A percentile compares a stretch with the other conserved stretches of the same genome.
Conservation (phyloP, 2,888 invertebrate species). For the Eilema sororculum region DNA sequence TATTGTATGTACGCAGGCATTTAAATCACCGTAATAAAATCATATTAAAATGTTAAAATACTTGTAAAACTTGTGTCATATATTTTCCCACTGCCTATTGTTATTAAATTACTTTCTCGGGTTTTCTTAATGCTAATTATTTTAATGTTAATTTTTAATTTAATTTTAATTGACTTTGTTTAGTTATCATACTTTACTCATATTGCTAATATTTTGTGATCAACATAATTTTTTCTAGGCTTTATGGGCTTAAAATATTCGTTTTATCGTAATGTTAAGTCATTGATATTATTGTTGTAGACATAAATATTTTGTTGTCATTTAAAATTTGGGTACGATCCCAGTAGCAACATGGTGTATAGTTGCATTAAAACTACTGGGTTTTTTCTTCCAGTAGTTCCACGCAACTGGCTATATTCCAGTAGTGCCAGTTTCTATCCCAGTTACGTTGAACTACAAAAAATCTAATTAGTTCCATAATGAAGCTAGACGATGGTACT, state of each 20-base stretch:
- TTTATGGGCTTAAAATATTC: not conserved
- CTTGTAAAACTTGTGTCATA: not conserved
- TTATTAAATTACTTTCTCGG: not conserved
- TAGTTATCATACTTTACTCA: not conserved
- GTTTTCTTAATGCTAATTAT: not conserved
- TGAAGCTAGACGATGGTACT: too few relatives aligned
- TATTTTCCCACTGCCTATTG: not conserved
- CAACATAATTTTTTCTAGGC: not conserved
- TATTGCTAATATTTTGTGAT: not conserved
- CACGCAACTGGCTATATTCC: too few relatives aligned
- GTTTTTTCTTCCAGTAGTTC: too few relatives aligned
- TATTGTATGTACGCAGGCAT: not conserved
- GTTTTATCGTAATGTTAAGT: not conserved
- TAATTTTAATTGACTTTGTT: not conserved
- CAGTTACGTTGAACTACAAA: too few relatives aligned
- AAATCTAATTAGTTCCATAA: too few relatives aligned
- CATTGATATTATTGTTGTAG: not conserved
- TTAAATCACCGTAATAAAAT: not conserved
- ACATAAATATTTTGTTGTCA: too few relatives aligned
- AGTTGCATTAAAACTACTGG: too few relatives aligned
- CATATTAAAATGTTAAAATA: not conserved
- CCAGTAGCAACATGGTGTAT: too few relatives aligned
- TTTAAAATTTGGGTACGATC: too few relatives aligned
- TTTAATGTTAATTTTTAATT: not conserved
- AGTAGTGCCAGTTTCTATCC: too few relatives aligned